phyloP scores from a whole-genome alignment of 2,113 vertebrate genomes.

The Aegypius monachus region DNA sequence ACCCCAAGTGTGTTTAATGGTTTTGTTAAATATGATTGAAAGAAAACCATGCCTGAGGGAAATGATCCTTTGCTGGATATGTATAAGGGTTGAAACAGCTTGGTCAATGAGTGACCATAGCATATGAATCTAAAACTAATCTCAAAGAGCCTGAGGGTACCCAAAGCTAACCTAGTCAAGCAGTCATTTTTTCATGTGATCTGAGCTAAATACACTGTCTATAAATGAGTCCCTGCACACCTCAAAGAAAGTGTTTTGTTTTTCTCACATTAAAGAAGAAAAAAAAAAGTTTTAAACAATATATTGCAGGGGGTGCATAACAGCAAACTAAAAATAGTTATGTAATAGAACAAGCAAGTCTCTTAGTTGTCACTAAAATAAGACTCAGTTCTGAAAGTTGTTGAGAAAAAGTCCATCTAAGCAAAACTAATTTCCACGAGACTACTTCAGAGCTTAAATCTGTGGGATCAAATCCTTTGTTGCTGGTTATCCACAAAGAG shows the following conservation, averaged over 20 bases:
- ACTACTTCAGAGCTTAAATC: neutral
- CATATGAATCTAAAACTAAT: conserved; percentile 82
- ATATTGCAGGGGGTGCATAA: neutral
- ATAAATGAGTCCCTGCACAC: conserved; percentile 38
- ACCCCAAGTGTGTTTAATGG: conserved; percentile 60
- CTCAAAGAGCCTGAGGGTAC: conserved; percentile 71
- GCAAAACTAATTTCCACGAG: neutral
- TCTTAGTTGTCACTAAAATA: neutral
- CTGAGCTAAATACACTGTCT: conserved; percentile 57
- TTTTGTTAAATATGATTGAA: conserved; percentile 73
- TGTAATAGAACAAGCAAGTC: neutral
- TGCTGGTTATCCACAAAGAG: neutral
- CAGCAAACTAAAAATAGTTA: neutral
- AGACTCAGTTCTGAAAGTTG: neutral
- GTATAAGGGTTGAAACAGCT: conserved; percentile 60
- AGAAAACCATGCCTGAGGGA: conserved; percentile 66
- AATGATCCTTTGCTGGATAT: conserved; percentile 63
- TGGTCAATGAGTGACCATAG: conserved; percentile 72
- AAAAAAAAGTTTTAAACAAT: neutral
- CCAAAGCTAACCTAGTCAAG: conserved; percentile 66
- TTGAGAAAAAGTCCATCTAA: neutral
- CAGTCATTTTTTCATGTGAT: conserved; percentile 66
- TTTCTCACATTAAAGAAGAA: conserved; percentile 50
- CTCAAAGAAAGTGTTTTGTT: conserved; percentile 29
- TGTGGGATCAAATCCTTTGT: neutral